These are phyloP conservation scores for Jordanella pulchra DNA, from an alignment of 2,797 vertebrate species.

Conservation along the genomic window DNA sequence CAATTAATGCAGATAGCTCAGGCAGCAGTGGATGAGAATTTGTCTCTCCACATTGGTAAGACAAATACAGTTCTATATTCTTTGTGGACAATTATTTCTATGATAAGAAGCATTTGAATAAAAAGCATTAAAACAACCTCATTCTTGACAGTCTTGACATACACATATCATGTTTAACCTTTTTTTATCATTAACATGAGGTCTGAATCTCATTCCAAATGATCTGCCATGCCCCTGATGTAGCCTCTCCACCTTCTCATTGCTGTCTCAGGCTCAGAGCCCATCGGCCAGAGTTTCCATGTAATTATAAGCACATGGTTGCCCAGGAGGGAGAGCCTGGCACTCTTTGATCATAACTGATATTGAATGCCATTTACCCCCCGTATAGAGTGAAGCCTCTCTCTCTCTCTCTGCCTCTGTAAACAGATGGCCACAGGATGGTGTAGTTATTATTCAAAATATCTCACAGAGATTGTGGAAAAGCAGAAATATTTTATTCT, in stretches of 20 bases:
- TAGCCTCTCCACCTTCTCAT: conserved; percentile 17
- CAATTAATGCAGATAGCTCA: conserved; percentile 1
- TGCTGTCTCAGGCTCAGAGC: conserved; percentile 41
- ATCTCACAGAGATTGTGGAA: conserved; percentile 43
- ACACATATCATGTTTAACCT: background rate
- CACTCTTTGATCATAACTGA: conserved; percentile 67
- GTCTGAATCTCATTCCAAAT: conserved; percentile 9
- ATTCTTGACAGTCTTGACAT: too few relatives aligned
- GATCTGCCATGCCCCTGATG: background rate
- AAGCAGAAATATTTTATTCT: conserved; percentile 50
- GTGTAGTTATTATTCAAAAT: conserved; percentile 63
- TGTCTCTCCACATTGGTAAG: background rate
- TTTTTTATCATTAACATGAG: conserved; percentile 1
- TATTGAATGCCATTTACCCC: conserved; percentile 65
- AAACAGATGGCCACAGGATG: conserved; percentile 69
- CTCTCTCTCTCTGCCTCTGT: conserved; percentile 50
- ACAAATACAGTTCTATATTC: background rate
- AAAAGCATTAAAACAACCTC: background rate
- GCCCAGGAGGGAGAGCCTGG: conserved; percentile 46
- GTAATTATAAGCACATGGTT: conserved; percentile 62
- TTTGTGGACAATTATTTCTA: background rate
- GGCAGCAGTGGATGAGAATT: background rate
- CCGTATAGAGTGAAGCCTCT: conserved; percentile 53
- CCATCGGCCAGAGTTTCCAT: conserved; percentile 40
- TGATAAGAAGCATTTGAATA: background rate